phyloP scores from a whole-genome alignment of 2,113 vertebrate genomes.

The Loxodonta africana region DNA sequence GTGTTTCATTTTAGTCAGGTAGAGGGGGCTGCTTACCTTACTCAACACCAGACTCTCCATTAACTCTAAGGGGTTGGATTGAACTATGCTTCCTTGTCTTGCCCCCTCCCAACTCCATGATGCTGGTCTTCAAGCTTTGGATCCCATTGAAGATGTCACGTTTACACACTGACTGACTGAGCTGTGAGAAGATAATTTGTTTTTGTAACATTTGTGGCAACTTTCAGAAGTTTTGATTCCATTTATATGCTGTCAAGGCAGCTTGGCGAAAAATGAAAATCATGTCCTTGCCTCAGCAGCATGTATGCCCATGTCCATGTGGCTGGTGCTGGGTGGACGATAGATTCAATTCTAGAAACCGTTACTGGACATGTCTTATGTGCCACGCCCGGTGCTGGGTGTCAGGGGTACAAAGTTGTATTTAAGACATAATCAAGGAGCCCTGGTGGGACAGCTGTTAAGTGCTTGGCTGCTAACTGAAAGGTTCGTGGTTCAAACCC shows the following conservation, averaged over 20 bases:
- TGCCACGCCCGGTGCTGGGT: not conserved
- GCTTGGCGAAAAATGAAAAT: slow-evolving; percentile 48
- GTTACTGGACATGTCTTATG: not conserved
- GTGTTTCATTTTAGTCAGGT: slow-evolving; percentile 68
- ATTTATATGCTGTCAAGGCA: slow-evolving; percentile 15
- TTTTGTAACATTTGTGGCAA: slow-evolving; percentile 30
- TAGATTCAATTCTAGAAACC: not conserved
- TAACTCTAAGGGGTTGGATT: not conserved
- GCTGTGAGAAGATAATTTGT: slow-evolving; percentile 46
- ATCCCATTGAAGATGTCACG: not conserved
- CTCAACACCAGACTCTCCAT: not conserved
- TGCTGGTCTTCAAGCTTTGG: not conserved
- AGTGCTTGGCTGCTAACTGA: not conserved
- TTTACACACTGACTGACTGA: not conserved
- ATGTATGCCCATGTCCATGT: not conserved
- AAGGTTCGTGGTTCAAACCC: not conserved
- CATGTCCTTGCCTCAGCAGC: not conserved
- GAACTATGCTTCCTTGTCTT: not conserved
- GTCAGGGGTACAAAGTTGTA: not conserved
- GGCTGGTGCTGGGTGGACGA: not conserved
- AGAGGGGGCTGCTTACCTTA: not conserved
- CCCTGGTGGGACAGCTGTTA: not conserved
- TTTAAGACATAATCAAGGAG: not conserved
- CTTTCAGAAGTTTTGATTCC: slow-evolving; percentile 31
- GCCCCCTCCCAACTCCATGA: not conserved